phyloP scores from a whole-genome alignment of 2,888 invertebrate genomes.

The Panopea generosa region DNA sequence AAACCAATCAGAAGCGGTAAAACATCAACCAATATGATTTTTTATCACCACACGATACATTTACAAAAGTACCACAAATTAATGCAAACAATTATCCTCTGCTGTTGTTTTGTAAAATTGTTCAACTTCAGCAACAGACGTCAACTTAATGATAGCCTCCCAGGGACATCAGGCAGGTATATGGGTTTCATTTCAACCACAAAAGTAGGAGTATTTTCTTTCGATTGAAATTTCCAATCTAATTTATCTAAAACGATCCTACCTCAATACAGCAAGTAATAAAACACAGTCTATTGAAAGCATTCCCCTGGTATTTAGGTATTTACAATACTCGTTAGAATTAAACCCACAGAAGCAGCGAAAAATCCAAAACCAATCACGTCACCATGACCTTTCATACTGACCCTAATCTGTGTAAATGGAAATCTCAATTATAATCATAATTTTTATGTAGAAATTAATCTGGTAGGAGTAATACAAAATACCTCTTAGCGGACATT shows the following conservation, averaged over 20 bases:
- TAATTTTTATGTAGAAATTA: slow-evolving; percentile 34
- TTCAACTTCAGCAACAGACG: slow-evolving; percentile 32
- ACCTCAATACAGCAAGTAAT: slow-evolving; percentile 25
- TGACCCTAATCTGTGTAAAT: slow-evolving; percentile 50
- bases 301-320: slow-evolving; percentile 35
- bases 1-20: too few relatives aligned
- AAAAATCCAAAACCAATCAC: slow-evolving; percentile 34
- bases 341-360: slow-evolving; percentile 10
- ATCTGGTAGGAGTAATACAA: slow-evolving; percentile 32
- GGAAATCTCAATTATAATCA: slow-evolving; percentile 31
- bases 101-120: too few relatives aligned
- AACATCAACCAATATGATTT: neutral
- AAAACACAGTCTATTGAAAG: slow-evolving; percentile 37
- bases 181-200: slow-evolving; percentile 21
- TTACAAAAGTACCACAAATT: slow-evolving; percentile 1
- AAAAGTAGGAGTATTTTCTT: slow-evolving; percentile 27
- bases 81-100: slow-evolving; percentile 13
- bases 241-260: slow-evolving; percentile 25
- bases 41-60: slow-evolving; percentile 1
- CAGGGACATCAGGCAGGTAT: slow-evolving; percentile 11
- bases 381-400: slow-evolving; percentile 23
- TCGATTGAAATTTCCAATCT: slow-evolving; percentile 38
- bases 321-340: slow-evolving; percentile 10
- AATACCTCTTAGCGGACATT: too few relatives aligned
- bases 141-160: slow-evolving; percentile 52